A percentile compares a stretch with the other conserved stretches of the same genome.
phyloP scores from a whole-genome alignment of 2,113 vertebrate genomes.

The Piliocolobus tephrosceles region DNA sequence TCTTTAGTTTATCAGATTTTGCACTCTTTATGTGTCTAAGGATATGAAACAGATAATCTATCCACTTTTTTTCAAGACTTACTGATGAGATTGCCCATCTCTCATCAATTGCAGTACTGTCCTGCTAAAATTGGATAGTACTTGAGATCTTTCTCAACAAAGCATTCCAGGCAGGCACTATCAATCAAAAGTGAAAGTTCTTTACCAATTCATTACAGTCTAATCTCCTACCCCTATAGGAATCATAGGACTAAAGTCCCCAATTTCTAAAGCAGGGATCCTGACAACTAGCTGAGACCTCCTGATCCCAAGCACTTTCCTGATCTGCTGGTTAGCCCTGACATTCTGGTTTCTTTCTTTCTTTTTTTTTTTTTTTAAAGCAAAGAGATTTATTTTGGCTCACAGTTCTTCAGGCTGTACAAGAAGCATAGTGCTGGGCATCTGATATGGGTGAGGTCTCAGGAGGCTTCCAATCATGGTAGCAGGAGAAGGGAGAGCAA shows the following conservation, averaged over 20 bases:
- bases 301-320: background rate
- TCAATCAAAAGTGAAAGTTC: background rate
- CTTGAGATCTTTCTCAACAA: background rate
- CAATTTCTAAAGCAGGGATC: background rate
- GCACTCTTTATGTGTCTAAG: background rate
- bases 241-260: background rate
- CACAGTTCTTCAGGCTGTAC: too few species aligned
- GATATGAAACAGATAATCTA: background rate
- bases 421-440: too few species aligned
- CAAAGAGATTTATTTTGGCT: too few species aligned
- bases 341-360: too few species aligned
- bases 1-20: background rate
- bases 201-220: background rate
- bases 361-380: too few species aligned
- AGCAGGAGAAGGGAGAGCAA: too few species aligned
- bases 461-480: too few species aligned
- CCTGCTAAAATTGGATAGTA: background rate
- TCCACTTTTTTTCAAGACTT: background rate
- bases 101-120: background rate
- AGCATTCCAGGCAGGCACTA: background rate
- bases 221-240: background rate
- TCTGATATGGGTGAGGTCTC: too few species aligned
- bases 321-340: background rate
- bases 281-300: background rate
- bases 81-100: background rate